A percentile compares a stretch with the other conserved stretches of the same genome.
These are phyloP conservation scores for Rhineura floridana DNA, from an alignment of 2,113 vertebrate species.

Conservation along the genomic window DNA sequence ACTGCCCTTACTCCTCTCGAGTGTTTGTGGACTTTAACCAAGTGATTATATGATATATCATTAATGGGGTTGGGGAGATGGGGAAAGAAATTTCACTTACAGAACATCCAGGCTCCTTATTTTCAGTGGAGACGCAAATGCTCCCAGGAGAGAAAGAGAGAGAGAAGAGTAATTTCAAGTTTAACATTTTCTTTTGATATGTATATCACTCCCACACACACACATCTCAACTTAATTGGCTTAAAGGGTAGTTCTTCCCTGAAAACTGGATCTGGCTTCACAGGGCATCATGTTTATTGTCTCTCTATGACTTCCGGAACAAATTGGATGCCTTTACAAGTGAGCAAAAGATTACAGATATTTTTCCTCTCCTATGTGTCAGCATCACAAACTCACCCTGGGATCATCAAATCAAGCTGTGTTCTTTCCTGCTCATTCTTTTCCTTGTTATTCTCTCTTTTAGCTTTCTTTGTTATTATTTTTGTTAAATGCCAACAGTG, in stretches of 20 bases:
- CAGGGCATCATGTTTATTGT: conserved; percentile 27
- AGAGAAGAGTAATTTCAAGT: conserved; percentile 16
- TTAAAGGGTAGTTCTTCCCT: conserved; percentile 33
- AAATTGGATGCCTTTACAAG: conserved; percentile 38
- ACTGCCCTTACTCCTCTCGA: background rate
- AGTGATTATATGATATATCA: conserved; percentile 44
- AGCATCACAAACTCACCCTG: conserved; percentile 15
- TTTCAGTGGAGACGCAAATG: background rate
- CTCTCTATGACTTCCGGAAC: conserved; percentile 17
- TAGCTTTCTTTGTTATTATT: conserved; percentile 42
- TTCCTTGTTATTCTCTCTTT: conserved; percentile 8
- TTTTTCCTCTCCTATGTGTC: background rate
- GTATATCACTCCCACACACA: conserved; percentile 16
- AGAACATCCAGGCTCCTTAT: conserved; percentile 6
- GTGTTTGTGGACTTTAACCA: conserved; percentile 24
- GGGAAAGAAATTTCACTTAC: conserved; percentile 23
- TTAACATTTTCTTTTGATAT: conserved; percentile 42
- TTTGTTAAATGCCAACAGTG: conserved; percentile 41
- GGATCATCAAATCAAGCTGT: conserved; percentile 24
- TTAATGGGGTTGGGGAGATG: conserved; percentile 24
- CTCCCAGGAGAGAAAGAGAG: background rate
- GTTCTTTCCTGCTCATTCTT: conserved; percentile 50
- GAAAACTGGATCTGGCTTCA: conserved; percentile 21
- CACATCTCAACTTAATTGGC: conserved; percentile 18
- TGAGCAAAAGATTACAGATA: background rate